Percentiles rank a stretch among this genome's conserved stretches.
Evolutionary conservation across 2,797 vertebrate genomes (phyloP).

Genomic region (Macroramphosus scolopax): DNA sequence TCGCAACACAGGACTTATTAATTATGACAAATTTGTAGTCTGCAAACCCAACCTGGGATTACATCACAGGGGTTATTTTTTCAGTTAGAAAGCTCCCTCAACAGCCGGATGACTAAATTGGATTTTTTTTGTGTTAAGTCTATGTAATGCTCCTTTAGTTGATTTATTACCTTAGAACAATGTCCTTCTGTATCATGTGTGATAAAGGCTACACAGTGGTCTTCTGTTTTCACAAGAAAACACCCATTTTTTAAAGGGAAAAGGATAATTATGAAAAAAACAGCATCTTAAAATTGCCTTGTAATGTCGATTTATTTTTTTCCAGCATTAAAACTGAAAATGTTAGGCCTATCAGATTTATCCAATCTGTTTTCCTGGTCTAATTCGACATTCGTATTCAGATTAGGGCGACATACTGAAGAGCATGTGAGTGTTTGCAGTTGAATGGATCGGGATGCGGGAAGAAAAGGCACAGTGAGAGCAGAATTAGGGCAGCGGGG

Average conservation of each 20-base stretch:
- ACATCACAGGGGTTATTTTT: not conserved
- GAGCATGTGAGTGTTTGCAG: not conserved
- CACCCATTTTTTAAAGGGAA: too few relatives aligned
- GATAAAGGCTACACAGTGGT: not conserved
- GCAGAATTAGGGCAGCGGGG: constrained; percentile 48
- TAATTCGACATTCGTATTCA: not conserved
- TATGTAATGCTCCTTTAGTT: not conserved
- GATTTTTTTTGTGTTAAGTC: not conserved
- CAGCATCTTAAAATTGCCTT: too few relatives aligned
- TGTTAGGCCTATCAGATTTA: too few relatives aligned
- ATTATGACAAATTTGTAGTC: too few relatives aligned
- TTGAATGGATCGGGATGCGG: constrained; percentile 8
- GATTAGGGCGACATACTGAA: not conserved
- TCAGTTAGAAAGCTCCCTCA: not conserved
- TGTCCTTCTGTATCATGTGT: not conserved
- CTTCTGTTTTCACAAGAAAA: too few relatives aligned
- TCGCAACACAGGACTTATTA: too few relatives aligned
- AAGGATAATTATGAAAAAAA: too few relatives aligned
- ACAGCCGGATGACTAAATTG: too few relatives aligned
- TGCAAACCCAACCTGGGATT: not conserved
- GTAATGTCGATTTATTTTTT: too few relatives aligned
- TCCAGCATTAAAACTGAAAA: too few relatives aligned
- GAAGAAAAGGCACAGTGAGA: constrained; percentile 8
- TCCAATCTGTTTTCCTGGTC: too few relatives aligned
- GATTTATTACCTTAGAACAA: not conserved